Base-by-base conservation (phyloP, 1,140 invertebrate species). In the Lepidurus apus region DNA sequence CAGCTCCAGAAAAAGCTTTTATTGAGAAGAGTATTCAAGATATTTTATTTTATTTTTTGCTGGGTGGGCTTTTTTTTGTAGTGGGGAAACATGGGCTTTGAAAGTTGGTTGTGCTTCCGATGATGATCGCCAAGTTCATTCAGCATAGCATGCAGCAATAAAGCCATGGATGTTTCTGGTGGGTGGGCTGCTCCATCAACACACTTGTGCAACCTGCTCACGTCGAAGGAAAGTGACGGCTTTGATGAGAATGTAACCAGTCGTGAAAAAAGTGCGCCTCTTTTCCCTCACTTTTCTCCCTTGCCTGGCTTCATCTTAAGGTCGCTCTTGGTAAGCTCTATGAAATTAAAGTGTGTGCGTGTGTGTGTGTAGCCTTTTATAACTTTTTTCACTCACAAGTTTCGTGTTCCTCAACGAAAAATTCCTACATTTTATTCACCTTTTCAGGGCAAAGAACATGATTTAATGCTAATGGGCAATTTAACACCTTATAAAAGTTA, bases 171-270 rank as follows among this genome's bases (percentile, higher is more conserved):
- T n/a, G 17, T 13, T 65, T 65, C 21, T 65, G 53, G 53, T 11
- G 7, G 53, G 21, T 65, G 53, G 53, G 53, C 8, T 65, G 10
- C 13, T 65, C 53, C 6, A 65, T 65, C 53, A 65, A 65, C 53
- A 65, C 34, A 65, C 53, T 65, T 65, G 53, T 13, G 53, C 13
- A 65, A 65, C 17, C 53, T 65, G 53, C 53, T n/a, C 53, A 65
- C 53, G 53, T 65, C 53, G 53, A 65, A 65, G 53, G n/a, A 65
- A 17, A 65, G 53, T 65, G 53, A 65, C 8, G 53, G 53, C 53
- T 65, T 65, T 65, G 53, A 65, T 65, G 53, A 65, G 53, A 65
- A 65, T 65, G 53, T 65, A 65, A 65, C 53, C 53, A 65, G 53
- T n/a, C 53, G 8, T 65, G 21, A 65, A 65, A 65, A 65, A 65